Percentiles rank a stretch among this genome's conserved stretches.
These are phyloP conservation scores for Gallirallus australis DNA, from an alignment of 2,797 vertebrate genomes.

Conservation along the genomic window DNA sequence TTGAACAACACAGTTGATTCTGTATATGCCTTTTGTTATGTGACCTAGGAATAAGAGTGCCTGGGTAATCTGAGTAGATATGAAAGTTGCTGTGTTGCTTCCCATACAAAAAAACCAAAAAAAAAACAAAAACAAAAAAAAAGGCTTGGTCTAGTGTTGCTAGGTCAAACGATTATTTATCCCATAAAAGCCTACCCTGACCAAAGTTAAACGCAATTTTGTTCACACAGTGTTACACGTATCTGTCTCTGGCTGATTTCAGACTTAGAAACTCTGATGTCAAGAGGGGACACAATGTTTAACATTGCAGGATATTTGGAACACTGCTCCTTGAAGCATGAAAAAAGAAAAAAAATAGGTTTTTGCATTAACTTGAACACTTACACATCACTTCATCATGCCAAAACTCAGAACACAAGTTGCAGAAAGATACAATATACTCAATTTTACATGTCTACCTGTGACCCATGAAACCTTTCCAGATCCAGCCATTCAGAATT, in stretches of 20 bases:
- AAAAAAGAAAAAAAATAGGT: neutral
- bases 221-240: neutral
- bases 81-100: neutral
- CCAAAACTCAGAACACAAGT: neutral
- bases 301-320: neutral
- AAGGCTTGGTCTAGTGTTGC: neutral
- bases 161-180: neutral
- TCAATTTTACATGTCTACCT: neutral
- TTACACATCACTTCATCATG: neutral
- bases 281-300: neutral
- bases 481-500: neutral
- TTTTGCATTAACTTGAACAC: neutral
- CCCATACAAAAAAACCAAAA: neutral
- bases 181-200: neutral
- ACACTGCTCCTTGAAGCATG: neutral
- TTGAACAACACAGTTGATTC: neutral
- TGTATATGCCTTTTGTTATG: neutral
- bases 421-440: neutral
- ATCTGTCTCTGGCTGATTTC: neutral
- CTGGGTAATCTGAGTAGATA: neutral
- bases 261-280: neutral
- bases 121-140: neutral
- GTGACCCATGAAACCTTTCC: neutral
- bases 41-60: neutral
- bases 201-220: slow-evolving; percentile 9